A percentile compares a stretch with the other conserved stretches of the same genome.
phyloP scores from a whole-genome alignment of 2,113 vertebrate genomes.

The Euleptes europaea region DNA sequence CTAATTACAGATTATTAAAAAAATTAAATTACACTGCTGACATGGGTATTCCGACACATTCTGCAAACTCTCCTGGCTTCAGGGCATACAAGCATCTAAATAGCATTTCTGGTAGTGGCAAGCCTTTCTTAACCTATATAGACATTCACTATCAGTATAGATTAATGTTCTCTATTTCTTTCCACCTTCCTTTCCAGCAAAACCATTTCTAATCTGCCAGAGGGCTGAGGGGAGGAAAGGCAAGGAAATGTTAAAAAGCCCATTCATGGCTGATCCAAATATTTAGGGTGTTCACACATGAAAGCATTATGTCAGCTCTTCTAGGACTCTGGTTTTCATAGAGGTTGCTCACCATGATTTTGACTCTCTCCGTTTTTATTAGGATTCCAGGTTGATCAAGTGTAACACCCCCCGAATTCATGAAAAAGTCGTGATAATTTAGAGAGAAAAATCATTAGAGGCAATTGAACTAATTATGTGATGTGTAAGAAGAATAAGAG shows the following conservation, averaged over 20 bases:
- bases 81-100: slow-evolving; percentile 37
- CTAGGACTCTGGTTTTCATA: background rate
- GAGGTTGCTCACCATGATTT: background rate
- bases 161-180: slow-evolving; percentile 1
- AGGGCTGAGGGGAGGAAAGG: background rate
- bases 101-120: background rate
- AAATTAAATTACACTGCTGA: slow-evolving; percentile 21
- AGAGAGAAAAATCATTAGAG: background rate
- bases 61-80: slow-evolving; percentile 1
- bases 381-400: background rate
- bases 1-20: slow-evolving; percentile 24
- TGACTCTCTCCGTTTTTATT: background rate
- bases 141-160: slow-evolving; percentile 15
- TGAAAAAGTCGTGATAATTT: background rate
- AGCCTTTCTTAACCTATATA: background rate
- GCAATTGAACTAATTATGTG: background rate
- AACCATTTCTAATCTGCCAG: background rate
- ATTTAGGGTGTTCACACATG: background rate
- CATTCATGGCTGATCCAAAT: background rate
- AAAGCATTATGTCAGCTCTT: background rate
- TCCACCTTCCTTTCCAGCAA: background rate
- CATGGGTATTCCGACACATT: slow-evolving; percentile 22
- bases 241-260: background rate
- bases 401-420: background rate
- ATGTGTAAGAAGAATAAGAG: background rate